Evolutionary conservation across 1,140 invertebrate genomes (phyloP), one percentile per base, ranked within the genome.

Genomic region (Semibalanus balanoides): DNA sequence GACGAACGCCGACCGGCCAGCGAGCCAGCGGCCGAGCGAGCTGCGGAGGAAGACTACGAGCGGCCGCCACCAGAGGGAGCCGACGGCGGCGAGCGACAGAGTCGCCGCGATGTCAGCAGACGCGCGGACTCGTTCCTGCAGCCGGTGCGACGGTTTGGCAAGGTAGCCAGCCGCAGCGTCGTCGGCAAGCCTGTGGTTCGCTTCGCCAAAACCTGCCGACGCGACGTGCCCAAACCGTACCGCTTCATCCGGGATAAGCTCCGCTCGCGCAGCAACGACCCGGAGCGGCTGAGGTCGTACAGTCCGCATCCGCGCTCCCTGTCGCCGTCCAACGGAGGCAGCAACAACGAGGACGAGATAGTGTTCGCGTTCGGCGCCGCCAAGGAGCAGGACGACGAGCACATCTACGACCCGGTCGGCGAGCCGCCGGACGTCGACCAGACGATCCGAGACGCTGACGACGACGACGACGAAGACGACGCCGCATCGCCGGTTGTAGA

Each of bases 181-280:
- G 70, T 72, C 70, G 70, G 70, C 70, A 72, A 72, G 70, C 70
- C 70, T 17, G 70, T 72, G n/a, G 70, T 72, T 17, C n/a, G 70
- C 3, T 72, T 72, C 70, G 70, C 70, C 70, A 72, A 72, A n/a
- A 72, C 70, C 11, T 72, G 70, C 29, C 70, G 70, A 9, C 70
- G 70, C 70, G 70, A 72, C 70, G 70, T 72, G 29, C 70, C 70
- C n/a, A 72, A 72, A 27, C 70, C 70, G n/a, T 72, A 72, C 28
- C 70, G n/a, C 3, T 72, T 29, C 70, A 11, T 30, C 7, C n/a
- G 70, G 1, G 70, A 72, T 3, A 72, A 72, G 70, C 29, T 28
- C 19, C 22, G 70, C 25, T 72, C 70, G n/a, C 9, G n/a, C 3
- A 72, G 70, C 29, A 3, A 17, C 19, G 7, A 11, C 11, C 14